Conservation (phyloP, 2,797 vertebrate species). For the Neosilurus mollespiculum region DNA sequence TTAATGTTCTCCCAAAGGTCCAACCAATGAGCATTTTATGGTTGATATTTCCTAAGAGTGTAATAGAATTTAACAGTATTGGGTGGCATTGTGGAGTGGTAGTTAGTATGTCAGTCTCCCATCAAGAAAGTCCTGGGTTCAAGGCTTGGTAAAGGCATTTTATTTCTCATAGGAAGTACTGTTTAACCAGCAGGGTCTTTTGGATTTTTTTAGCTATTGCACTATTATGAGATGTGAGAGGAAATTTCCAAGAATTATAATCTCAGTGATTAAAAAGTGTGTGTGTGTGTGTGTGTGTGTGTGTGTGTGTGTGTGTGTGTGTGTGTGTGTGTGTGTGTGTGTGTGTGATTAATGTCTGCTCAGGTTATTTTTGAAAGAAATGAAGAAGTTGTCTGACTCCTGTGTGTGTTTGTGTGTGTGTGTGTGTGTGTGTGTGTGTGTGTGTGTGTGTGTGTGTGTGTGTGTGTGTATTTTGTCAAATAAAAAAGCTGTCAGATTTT, state of each 20-base stretch:
- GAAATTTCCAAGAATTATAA: conserved; percentile 24
- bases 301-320: not conserved
- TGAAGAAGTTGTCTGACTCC: conserved; percentile 17
- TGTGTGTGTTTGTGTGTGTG: conserved; percentile 16
- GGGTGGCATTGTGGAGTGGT: too few species aligned
- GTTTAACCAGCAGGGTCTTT: not conserved
- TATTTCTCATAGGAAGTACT: conserved; percentile 4
- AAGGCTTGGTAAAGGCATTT: not conserved
- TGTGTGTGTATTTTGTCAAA: too few species aligned
- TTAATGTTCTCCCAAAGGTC: not conserved
- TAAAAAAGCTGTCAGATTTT: too few species aligned
- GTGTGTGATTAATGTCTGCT: conserved; percentile 29
- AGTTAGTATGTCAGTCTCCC: too few species aligned
- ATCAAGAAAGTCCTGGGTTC: too few species aligned
- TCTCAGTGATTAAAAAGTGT: not conserved
- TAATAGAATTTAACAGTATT: too few species aligned
- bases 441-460: conserved; percentile 11
- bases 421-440: conserved; percentile 24
- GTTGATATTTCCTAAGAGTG: not conserved
- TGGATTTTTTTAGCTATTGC: not conserved
- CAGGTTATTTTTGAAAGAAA: conserved; percentile 5
- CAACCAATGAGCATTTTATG: not conserved
- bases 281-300: not conserved
- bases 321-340: conserved; percentile 7
- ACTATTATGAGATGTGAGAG: not conserved